Percentiles rank a stretch among this genome's conserved stretches.
These are phyloP conservation scores for Porites evermanni DNA, from an alignment of 92 coral and sea anemone species.

Conservation along the genomic window DNA sequence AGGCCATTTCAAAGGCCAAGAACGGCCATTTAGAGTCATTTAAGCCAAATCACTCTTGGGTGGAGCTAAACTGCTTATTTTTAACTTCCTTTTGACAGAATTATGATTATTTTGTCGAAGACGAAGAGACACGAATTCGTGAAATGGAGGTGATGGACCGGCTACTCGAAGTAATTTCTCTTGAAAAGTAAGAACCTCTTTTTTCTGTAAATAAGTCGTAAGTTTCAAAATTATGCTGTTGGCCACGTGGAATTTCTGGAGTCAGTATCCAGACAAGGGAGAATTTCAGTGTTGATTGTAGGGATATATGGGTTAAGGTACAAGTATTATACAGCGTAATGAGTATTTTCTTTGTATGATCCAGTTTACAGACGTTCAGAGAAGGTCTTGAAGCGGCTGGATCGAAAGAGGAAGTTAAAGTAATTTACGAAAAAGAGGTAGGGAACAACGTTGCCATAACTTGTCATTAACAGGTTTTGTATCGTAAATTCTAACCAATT, in stretches of 20 bases:
- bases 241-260: too few species aligned
- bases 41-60: too few species aligned
- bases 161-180: constrained; percentile 77
- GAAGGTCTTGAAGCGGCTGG: constrained; percentile 80
- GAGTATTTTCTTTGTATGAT: background rate
- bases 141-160: constrained; percentile 92
- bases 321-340: background rate
- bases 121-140: constrained; percentile 80
- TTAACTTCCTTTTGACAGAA: constrained; percentile 58
- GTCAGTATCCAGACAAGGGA: too few species aligned
- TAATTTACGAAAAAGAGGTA: constrained; percentile 82
- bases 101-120: constrained; percentile 82
- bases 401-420: constrained; percentile 67
- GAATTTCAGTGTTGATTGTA: too few species aligned
- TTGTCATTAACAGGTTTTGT: too few species aligned
- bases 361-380: constrained; percentile 87
- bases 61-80: background rate
- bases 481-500: background rate
- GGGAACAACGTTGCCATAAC: background rate
- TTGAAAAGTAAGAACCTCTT: constrained; percentile 69
- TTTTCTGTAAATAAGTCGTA: background rate
- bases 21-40: too few species aligned
- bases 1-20: too few species aligned
- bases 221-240: background rate
- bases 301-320: too few species aligned